Base-by-base conservation (phyloP, 1,140 invertebrate species). In the Leptestheria dahalacensis region DNA sequence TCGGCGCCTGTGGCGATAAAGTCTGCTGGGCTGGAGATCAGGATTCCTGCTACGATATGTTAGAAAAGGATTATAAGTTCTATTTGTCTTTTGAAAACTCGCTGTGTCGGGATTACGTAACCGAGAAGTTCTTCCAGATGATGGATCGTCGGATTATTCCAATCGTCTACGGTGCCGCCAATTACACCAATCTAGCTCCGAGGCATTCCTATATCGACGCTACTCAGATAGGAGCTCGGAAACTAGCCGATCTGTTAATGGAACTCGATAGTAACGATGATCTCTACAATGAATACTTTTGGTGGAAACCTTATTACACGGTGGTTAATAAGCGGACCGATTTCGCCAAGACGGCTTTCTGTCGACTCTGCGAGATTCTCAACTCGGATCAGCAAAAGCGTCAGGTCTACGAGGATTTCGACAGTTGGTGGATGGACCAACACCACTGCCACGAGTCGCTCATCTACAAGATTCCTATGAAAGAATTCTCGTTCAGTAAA, bases 201-300 rank as follows among this genome's bases (percentile, higher is more conserved):
- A 75, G 78, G 0, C 66, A 72, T 60, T 85, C 84, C 0, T 86
- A 78, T 64, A 79, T 84, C 48, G 71, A 84, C 66, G 76, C 76
- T 0, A 68, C 73, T 18, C 71, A 77, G 50, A 81, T 78, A 61
- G 63, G 72, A 3, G 72, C 75, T 0, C 64, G 71, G 58, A 64
- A 76, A 1, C 66, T 84, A 53, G 81, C 74, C 0, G 25, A 70
- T 0, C 75, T 78, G 62, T 63, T 84, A 46, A 66, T 68, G 12
- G 65, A 65, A 46, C 64, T 85, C 28, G 75, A 74, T 12, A 57
- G 48, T 10, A 66, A 69, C 59, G 62, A 66, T n/a, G 59, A 59
- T 6, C 18, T 60, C 50, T 74, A 68, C 52, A 63, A 62, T 10
- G 59, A 66, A 33, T 70, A 69, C 57, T 65, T 72, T 51, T 62